These are phyloP conservation scores for Dermatemys mawii DNA, from an alignment of 2,113 vertebrate genomes.

Conservation along the genomic window DNA sequence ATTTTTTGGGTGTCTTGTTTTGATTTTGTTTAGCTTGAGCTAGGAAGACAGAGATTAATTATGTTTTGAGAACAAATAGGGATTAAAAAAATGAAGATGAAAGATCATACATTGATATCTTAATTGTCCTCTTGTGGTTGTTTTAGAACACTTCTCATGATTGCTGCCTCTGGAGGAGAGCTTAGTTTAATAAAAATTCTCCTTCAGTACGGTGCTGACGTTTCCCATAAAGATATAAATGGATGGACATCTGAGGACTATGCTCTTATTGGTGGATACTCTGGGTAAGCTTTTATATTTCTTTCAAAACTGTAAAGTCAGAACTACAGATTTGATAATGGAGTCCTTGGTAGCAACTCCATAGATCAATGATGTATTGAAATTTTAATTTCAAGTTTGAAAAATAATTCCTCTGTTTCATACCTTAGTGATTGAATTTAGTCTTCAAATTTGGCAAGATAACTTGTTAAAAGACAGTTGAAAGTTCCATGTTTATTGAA, in stretches of 20 bases:
- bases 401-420: background rate
- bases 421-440: background rate
- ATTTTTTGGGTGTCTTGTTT: background rate
- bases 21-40: background rate
- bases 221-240: constrained; percentile 82
- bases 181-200: constrained; percentile 83
- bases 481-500: background rate
- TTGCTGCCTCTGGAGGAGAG: constrained; percentile 85
- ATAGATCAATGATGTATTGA: background rate
- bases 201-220: constrained; percentile 81
- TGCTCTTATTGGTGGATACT: constrained; percentile 84
- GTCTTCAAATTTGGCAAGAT: background rate
- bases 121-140: background rate
- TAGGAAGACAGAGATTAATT: background rate
- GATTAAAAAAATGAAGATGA: background rate
- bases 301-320: background rate
- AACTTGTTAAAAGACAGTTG: background rate
- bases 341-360: background rate
- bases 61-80: background rate
- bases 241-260: constrained; percentile 89
- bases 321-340: background rate
- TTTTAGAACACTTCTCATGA: constrained; percentile 86
- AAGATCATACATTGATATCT: background rate
- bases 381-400: background rate
- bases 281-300: constrained; percentile 78